phyloP scores from a whole-genome alignment of 2,113 vertebrate species.

The Tachysurus vachellii region DNA sequence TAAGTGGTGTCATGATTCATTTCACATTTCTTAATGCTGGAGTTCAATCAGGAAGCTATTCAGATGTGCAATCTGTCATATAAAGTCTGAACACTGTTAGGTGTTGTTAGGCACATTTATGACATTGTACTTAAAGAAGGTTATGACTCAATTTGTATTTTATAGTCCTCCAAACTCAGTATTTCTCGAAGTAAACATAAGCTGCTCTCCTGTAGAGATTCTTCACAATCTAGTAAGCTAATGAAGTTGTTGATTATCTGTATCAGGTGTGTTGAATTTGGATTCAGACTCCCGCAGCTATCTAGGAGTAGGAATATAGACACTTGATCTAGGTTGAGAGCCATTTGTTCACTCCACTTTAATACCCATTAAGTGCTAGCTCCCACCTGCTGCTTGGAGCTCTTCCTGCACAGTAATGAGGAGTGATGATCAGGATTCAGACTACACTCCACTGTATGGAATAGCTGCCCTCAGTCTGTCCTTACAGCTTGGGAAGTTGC shows the following conservation, averaged over 20 bases:
- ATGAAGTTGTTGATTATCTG: background rate
- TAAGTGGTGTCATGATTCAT: background rate
- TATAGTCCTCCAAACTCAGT: background rate
- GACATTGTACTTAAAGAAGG: background rate
- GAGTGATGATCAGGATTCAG: constrained; percentile 37
- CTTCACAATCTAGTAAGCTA: background rate
- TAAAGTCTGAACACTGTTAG: background rate
- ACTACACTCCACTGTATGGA: constrained; percentile 30
- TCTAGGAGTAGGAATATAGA: background rate
- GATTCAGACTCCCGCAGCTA: background rate
- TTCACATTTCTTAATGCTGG: constrained; percentile 11
- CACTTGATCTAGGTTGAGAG: constrained; percentile 18
- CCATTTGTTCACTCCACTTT: constrained; percentile 34
- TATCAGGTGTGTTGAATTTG: constrained; percentile 11
- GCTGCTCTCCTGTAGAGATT: background rate
- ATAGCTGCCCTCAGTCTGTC: constrained; percentile 72
- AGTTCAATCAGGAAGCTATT: constrained; percentile 22
- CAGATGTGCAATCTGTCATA: constrained; percentile 23
- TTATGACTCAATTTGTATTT: background rate
- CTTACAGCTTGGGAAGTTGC: constrained; percentile 70
- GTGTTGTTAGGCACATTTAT: constrained; percentile 4
- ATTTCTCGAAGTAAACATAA: background rate
- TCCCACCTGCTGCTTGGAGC: constrained; percentile 35
- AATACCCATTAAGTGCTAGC: constrained; percentile 28
- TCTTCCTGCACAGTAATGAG: constrained; percentile 17